Evolutionary conservation across 2,113 vertebrate genomes (phyloP).

Genomic region (Ia io): DNA sequence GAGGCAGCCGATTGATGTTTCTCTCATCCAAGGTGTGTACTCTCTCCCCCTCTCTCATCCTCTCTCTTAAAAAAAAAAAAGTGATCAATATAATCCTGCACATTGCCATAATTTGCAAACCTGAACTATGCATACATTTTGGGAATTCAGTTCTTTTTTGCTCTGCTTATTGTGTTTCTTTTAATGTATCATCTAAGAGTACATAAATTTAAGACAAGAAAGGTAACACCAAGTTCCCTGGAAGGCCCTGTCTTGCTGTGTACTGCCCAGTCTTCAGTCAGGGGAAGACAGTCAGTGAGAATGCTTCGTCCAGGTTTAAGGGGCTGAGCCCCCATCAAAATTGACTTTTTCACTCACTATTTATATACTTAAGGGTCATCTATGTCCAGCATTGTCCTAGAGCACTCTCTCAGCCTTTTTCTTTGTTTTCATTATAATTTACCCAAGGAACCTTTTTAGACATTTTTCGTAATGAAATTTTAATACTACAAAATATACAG

Average conservation of each 20-base stretch:
- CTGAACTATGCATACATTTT: accelerated
- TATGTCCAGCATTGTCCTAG: no score
- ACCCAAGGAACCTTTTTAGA: background rate
- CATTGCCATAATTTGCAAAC: background rate
- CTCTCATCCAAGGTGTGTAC: no score
- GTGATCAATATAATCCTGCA: no score
- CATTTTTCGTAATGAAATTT: background rate
- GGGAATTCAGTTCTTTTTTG: background rate
- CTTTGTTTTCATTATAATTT: background rate
- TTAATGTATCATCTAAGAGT: background rate
- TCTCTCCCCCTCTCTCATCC: no score
- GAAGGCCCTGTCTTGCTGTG: background rate
- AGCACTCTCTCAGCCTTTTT: background rate
- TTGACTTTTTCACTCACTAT: background rate
- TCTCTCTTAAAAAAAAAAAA: no score
- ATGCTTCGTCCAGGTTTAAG: background rate
- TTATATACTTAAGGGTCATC: background rate
- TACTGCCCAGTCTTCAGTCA: accelerated
- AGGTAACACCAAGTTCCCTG: accelerated
- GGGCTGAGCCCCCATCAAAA: background rate
- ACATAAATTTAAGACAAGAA: background rate
- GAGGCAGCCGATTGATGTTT: no score
- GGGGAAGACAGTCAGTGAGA: no score
- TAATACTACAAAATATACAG: background rate
- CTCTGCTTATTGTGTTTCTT: background rate